Conservation (phyloP, 2,797 vertebrate genomes). For the Hoplostethus atlanticus region DNA sequence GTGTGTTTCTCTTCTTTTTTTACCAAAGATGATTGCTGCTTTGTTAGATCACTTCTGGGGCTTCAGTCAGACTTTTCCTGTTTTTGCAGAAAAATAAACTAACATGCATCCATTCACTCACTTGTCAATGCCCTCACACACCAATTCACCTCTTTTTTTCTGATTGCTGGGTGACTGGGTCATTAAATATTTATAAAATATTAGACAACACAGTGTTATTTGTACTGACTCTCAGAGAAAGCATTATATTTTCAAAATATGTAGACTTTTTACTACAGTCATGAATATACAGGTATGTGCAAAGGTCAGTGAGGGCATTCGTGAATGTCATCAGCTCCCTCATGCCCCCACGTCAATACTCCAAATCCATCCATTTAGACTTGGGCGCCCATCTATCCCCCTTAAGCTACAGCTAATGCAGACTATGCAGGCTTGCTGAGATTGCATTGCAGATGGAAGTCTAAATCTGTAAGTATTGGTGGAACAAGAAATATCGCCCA, state of each 20-base stretch:
- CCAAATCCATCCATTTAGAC: slow-evolving; percentile 47
- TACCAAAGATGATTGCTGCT: slow-evolving; percentile 15
- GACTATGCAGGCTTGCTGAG: slow-evolving; percentile 23
- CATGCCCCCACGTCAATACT: slow-evolving; percentile 23
- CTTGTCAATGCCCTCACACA: not conserved
- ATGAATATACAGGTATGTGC: slow-evolving; percentile 9
- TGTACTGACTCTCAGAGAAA: not conserved
- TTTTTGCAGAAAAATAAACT: slow-evolving; percentile 30
- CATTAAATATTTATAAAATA: slow-evolving; percentile 5
- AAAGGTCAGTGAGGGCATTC: not conserved
- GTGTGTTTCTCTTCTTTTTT: slow-evolving; percentile 16
- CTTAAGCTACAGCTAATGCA: slow-evolving; percentile 40
- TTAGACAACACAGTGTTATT: slow-evolving; percentile 5
- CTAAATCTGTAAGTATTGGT: slow-evolving; percentile 52
- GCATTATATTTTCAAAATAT: slow-evolving; percentile 4
- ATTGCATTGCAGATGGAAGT: slow-evolving; percentile 35
- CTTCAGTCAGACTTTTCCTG: slow-evolving; percentile 28
- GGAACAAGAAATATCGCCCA: slow-evolving; percentile 38
- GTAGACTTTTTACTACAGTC: slow-evolving; percentile 10
- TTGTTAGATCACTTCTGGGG: slow-evolving; percentile 19
- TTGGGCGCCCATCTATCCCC: slow-evolving; percentile 34
- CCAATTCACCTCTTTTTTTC: slow-evolving; percentile 23
- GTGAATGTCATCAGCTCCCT: slow-evolving; percentile 17
- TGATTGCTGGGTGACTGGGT: slow-evolving; percentile 5
- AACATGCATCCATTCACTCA: slow-evolving; percentile 12